These are phyloP conservation scores for Synanthedon andrenaeformis DNA, from an alignment of 2,888 invertebrate species.

Conservation along the genomic window DNA sequence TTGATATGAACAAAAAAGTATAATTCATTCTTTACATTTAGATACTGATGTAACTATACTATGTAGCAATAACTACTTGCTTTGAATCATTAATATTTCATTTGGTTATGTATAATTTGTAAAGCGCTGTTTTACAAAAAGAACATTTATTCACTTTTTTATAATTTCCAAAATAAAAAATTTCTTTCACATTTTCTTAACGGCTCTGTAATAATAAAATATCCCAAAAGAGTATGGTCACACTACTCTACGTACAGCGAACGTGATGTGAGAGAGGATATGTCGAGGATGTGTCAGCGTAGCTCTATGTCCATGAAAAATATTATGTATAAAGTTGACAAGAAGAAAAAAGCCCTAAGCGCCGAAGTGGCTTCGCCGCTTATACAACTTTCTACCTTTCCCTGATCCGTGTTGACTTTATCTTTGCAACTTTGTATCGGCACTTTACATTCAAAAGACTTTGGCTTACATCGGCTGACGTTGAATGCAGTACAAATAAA, in stretches of 20 bases:
- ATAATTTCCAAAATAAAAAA: no score
- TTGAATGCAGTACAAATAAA: neutral
- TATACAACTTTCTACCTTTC: neutral
- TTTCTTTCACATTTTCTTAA: no score
- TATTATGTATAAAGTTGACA: neutral
- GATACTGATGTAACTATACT: no score
- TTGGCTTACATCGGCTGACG: neutral
- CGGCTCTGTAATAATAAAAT: no score
- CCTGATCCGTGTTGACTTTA: neutral
- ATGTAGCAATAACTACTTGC: no score
- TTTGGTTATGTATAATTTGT: no score
- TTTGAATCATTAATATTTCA: no score
- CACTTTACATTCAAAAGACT: neutral
- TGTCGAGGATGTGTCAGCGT: neutral
- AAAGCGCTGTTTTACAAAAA: no score
- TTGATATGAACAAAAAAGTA: no score
- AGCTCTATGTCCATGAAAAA: neutral
- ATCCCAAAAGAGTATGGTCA: neutral
- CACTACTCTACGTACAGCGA: neutral
- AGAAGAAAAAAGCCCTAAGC: neutral
- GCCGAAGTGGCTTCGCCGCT: neutral
- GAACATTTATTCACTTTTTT: no score
- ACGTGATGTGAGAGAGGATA: neutral
- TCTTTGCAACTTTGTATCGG: neutral
- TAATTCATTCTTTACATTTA: no score